Conservation (phyloP, 2,888 invertebrate genomes). For the Suillia variegata region DNA sequence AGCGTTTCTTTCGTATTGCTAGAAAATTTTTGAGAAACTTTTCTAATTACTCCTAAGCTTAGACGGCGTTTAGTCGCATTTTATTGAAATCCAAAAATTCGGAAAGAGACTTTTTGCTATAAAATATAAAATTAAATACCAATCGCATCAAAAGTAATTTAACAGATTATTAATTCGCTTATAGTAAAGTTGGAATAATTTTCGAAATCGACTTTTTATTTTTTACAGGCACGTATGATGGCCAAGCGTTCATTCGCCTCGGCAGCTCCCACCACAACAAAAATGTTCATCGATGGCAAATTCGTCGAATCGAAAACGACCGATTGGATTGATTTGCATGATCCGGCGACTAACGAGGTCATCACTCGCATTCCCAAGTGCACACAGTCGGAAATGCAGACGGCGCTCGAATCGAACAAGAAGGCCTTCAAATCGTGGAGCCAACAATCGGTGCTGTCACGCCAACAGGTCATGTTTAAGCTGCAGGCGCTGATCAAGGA, state of each 20-base stretch:
- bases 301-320: conserved; percentile 89
- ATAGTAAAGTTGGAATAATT: no score
- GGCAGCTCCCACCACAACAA: conserved; percentile 75
- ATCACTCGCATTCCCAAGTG: conserved; percentile 86
- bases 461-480: conserved; percentile 93
- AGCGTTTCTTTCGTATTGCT: no score
- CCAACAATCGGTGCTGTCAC: conserved; percentile 85
- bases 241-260: conserved; percentile 64
- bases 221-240: conserved; percentile 43
- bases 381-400: conserved; percentile 86
- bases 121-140: not conserved
- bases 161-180: no score
- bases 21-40: no score
- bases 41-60: no score
- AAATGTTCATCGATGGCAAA: conserved; percentile 94
- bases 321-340: conserved; percentile 93
- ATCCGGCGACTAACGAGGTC: conserved; percentile 91
- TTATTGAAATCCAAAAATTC: not conserved
- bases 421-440: conserved; percentile 84
- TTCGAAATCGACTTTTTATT: not conserved
- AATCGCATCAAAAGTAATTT: no score
- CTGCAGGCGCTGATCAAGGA: conserved; percentile 83
- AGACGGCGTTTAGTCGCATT: no score
- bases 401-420: conserved; percentile 85
- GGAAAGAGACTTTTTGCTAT: not conserved